Evolutionary conservation across 35 echinoderm and acorn worm species (phyloP).

Genomic region (Chiridota heheva): DNA sequence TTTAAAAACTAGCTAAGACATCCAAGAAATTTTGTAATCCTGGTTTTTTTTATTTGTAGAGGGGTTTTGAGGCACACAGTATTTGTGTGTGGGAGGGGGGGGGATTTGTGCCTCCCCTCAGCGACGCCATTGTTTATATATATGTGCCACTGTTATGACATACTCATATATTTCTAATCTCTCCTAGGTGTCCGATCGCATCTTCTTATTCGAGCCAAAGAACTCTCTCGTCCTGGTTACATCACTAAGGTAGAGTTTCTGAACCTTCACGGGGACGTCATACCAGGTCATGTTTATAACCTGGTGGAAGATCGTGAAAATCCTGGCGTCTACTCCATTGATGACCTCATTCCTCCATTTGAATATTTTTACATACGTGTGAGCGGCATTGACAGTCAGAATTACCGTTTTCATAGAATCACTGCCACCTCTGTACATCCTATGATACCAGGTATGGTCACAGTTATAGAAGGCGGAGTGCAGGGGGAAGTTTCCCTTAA

Average conservation of each 20-base stretch:
- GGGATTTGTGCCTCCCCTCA: too few species aligned
- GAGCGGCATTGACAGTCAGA: slow-evolving; percentile 63
- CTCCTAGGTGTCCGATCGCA: slow-evolving; percentile 71
- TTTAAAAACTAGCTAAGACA: too few species aligned
- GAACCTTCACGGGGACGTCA: slow-evolving; percentile 64
- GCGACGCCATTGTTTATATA: too few species aligned
- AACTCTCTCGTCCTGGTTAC: slow-evolving; percentile 57
- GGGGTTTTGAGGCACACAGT: too few species aligned
- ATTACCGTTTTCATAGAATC: slow-evolving; percentile 70
- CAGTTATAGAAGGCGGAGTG: neutral
- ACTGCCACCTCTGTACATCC: slow-evolving; percentile 67
- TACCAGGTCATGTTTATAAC: slow-evolving; percentile 40
- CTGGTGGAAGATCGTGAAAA: slow-evolving; percentile 32
- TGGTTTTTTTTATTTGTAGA: too few species aligned
- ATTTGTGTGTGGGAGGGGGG: too few species aligned
- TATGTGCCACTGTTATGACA: too few species aligned
- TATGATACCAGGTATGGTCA: slow-evolving; percentile 67
- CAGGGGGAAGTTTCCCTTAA: too few species aligned
- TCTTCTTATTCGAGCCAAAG: slow-evolving; percentile 63
- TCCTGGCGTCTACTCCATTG: slow-evolving; percentile 52
- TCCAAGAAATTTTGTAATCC: too few species aligned
- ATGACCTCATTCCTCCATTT: slow-evolving; percentile 64
- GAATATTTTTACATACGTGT: slow-evolving; percentile 85
- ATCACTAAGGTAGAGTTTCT: slow-evolving; percentile 77
- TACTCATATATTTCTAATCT: too few species aligned